Percentiles rank a stretch among this genome's conserved stretches.
phyloP scores from a whole-genome alignment of 2,888 invertebrate species.

The Trichopoda pennipes region DNA sequence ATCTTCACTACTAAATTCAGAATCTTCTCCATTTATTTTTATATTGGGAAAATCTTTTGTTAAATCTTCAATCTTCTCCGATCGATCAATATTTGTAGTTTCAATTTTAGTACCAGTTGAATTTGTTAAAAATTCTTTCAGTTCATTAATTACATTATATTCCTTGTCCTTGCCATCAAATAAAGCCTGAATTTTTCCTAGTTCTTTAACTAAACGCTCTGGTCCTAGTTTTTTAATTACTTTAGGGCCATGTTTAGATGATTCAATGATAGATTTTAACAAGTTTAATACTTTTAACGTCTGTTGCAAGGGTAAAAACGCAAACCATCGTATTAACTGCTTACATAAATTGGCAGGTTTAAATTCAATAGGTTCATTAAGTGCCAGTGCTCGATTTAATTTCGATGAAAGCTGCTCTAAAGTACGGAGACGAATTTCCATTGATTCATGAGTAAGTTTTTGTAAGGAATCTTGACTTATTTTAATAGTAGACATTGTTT shows the following conservation, averaged over 20 bases:
- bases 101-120: slow-evolving; percentile 1
- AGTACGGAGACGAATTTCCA: slow-evolving; percentile 78
- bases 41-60: slow-evolving; percentile 9
- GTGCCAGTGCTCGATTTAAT: slow-evolving; percentile 73
- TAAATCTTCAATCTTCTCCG: slow-evolving; percentile 44
- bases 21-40: neutral
- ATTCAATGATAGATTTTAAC: slow-evolving; percentile 75
- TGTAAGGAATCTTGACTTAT: slow-evolving; percentile 71
- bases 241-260: slow-evolving; percentile 70
- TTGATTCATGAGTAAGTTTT: slow-evolving; percentile 76
- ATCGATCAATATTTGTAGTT: slow-evolving; percentile 12
- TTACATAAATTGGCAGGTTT: slow-evolving; percentile 76
- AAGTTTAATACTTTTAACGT: slow-evolving; percentile 73
- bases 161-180: slow-evolving; percentile 63
- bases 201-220: slow-evolving; percentile 73
- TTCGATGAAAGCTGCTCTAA: slow-evolving; percentile 77
- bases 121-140: slow-evolving; percentile 68
- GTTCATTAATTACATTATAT: slow-evolving; percentile 70
- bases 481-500: slow-evolving; percentile 65
- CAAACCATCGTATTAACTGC: slow-evolving; percentile 79
- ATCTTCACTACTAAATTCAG: slow-evolving; percentile 60
- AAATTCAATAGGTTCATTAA: slow-evolving; percentile 74
- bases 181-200: slow-evolving; percentile 75
- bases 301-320: slow-evolving; percentile 72
- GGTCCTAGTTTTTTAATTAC: slow-evolving; percentile 73